These are phyloP conservation scores for Rynchops niger DNA, from an alignment of 2,113 vertebrate genomes.

Conservation along the genomic window DNA sequence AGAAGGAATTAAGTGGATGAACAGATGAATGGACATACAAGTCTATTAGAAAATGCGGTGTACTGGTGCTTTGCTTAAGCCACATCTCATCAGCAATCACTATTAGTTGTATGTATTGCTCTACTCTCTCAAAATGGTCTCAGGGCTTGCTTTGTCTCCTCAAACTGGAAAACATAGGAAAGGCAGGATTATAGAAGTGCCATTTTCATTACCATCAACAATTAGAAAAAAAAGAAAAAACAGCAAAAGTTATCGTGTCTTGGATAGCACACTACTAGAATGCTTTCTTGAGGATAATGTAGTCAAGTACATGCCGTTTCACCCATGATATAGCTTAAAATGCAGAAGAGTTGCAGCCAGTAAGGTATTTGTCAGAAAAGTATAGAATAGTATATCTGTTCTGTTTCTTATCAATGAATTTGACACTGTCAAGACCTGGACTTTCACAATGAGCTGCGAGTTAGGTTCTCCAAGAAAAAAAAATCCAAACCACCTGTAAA, in stretches of 20 bases:
- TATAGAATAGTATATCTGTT: background rate
- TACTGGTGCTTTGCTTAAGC: background rate
- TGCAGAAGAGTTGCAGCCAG: background rate
- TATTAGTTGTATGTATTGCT: background rate
- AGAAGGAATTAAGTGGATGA: background rate
- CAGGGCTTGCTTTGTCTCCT: background rate
- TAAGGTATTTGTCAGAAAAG: background rate
- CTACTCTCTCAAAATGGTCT: background rate
- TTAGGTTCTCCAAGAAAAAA: background rate
- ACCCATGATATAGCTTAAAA: background rate
- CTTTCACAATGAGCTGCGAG: background rate
- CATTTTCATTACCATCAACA: background rate
- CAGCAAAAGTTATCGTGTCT: background rate
- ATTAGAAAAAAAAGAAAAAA: background rate
- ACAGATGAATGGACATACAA: background rate
- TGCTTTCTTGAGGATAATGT: background rate
- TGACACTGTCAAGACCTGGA: background rate
- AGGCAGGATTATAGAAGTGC: background rate
- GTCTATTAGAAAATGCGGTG: background rate
- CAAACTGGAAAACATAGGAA: background rate
- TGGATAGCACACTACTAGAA: background rate
- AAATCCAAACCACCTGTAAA: background rate
- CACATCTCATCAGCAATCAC: rapidly evolving
- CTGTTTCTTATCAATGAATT: background rate
- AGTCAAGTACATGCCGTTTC: background rate